These are phyloP conservation scores for Sebastes elongatus DNA, from an alignment of 2,797 vertebrate species.

Conservation along the genomic window DNA sequence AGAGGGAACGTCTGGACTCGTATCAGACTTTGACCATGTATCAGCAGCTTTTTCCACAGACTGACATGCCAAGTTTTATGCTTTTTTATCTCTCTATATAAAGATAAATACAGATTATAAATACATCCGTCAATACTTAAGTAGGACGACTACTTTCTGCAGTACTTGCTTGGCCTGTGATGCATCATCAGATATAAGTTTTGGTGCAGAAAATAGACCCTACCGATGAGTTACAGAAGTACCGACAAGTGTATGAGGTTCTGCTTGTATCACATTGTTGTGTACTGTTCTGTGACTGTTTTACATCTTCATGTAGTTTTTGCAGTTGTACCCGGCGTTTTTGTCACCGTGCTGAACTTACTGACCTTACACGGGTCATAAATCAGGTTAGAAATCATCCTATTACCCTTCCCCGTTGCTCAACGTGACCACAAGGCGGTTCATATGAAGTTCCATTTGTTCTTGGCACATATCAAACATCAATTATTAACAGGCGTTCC, in stretches of 20 bases:
- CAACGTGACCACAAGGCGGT: no score
- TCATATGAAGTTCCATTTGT: neutral
- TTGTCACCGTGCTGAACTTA: neutral
- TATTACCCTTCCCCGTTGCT: neutral
- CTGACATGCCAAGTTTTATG: neutral
- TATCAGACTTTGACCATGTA: neutral
- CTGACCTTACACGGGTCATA: no score
- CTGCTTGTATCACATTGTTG: neutral
- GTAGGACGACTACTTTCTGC: neutral
- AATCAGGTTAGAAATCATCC: neutral
- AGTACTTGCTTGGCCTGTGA: neutral
- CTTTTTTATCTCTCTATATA: neutral
- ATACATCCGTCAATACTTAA: neutral
- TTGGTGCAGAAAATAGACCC: neutral
- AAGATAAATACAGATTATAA: neutral
- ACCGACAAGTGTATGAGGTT: neutral
- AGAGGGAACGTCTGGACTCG: conserved; percentile 1
- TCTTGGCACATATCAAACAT: neutral
- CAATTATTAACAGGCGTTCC: neutral
- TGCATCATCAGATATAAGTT: neutral
- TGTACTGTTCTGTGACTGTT: neutral
- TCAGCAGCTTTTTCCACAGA: neutral
- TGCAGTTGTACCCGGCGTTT: neutral
- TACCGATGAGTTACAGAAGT: neutral
- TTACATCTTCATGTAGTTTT: neutral